Base-by-base conservation (phyloP, 2,797 vertebrate species). In the Mormyrops attenuatus region DNA sequence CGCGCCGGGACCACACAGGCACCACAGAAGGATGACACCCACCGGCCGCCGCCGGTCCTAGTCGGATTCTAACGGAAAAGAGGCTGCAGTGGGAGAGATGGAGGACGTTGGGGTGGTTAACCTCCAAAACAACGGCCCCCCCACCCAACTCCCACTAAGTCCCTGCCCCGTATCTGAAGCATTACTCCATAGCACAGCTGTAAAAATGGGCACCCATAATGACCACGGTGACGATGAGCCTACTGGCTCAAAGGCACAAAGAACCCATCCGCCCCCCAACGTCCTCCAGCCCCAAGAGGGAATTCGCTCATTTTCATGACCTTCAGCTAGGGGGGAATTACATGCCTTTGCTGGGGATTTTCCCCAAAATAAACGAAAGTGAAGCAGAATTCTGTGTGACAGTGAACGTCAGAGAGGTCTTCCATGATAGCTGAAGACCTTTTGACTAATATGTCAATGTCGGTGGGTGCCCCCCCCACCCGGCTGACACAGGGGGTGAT, bases 1-100 rank as follows among this genome's bases (percentile, higher is more conserved):
- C 84, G 41, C 84, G 30, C 38, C 85, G 92, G 95, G 98, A 98
- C 98, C 98, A 99, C 98, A 99, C 97, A 99, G 98, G 97, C 95
- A 97, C 96, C 97, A 93, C 95, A 94, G 94, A 94, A 44, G 41
- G 22, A 52, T 22, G 84, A 87, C 34, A 47, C 26, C 60, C 47
- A 47, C 44, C 15, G 22, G 7, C 17, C 13, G 17, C 20, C 3
- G 22, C 34, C 7, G 34, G 8, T n/a, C 8, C 5, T 22, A 1
- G 55, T 60, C n/a, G 22, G 34, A 47, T 55, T 30, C 47, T n/a
- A 26, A 63, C 41, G 41, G 34, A 66, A 38, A 17, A 41, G 92
- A 94, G 80, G 55, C 41, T 0, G 26, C 38, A 63, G 41, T 38
- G 77, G 22, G 22, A 63, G 57, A 60, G 57, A 60, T 22, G n/a